A percentile compares a stretch with the other conserved stretches of the same genome.
Conservation (phyloP, 2,113 vertebrate species). For the Rhizomys pruinosus region DNA sequence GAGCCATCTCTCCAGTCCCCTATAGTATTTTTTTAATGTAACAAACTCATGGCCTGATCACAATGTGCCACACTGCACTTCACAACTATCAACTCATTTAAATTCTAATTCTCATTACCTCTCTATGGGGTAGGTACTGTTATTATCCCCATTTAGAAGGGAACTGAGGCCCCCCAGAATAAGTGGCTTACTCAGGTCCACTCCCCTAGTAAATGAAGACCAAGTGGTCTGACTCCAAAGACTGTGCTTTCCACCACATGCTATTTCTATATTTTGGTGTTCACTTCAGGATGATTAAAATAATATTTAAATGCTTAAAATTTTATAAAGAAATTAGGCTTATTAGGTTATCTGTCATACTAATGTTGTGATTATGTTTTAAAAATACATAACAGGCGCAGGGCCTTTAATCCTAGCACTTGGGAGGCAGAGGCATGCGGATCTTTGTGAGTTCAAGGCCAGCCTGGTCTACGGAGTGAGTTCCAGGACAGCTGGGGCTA, state of each 20-base stretch:
- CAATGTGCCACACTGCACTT: background rate
- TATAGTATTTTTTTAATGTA: background rate
- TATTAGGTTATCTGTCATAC: background rate
- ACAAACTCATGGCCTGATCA: background rate
- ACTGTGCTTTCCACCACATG: background rate
- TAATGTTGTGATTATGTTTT: constrained; percentile 9
- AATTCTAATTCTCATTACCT: background rate
- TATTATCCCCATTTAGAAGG: background rate
- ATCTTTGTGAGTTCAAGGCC: too few species aligned
- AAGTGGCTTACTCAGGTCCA: background rate
- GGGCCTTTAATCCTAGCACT: too few species aligned
- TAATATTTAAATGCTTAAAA: background rate
- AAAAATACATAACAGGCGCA: background rate
- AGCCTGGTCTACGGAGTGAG: too few species aligned
- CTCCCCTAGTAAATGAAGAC: background rate
- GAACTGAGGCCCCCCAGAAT: background rate
- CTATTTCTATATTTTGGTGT: background rate
- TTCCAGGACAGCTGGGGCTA: too few species aligned
- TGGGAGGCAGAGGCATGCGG: too few species aligned
- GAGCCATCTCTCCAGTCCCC: background rate
- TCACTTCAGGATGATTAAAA: background rate
- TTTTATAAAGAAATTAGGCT: background rate
- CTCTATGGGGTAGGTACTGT: background rate
- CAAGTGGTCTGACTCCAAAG: background rate
- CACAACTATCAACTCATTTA: background rate